A percentile compares a stretch with the other conserved stretches of the same genome.
These are phyloP conservation scores for Amphipyra tragopoginis DNA, from an alignment of 2,888 invertebrate genomes.

Conservation along the genomic window DNA sequence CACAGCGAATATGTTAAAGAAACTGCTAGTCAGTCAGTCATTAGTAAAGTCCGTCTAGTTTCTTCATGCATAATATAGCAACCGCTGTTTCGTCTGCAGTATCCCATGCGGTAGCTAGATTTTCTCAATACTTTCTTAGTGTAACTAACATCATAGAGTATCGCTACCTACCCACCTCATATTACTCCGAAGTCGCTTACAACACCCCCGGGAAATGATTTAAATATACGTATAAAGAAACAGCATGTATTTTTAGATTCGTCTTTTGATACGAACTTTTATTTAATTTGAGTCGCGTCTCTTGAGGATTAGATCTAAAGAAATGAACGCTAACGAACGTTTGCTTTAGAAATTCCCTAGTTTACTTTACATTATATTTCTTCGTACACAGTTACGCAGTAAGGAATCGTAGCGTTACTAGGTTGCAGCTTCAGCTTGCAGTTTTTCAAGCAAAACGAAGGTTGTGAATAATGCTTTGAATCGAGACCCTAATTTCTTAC, in stretches of 20 bases:
- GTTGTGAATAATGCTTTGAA: no score
- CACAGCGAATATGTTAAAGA: no score
- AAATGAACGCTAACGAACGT: no score
- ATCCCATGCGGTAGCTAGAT: neutral
- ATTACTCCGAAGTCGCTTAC: constrained; percentile 18
- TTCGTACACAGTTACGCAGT: no score
- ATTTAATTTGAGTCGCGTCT: constrained; percentile 28
- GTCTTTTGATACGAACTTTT: constrained; percentile 22
- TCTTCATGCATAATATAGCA: neutral
- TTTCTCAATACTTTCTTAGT: neutral
- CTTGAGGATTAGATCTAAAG: neutral
- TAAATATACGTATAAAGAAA: constrained; percentile 19
- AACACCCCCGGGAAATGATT: constrained; percentile 23
- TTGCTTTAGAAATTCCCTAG: no score
- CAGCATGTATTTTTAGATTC: constrained; percentile 12
- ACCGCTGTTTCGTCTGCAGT: no score
- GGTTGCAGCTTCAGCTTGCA: no score
- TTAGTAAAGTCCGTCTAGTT: neutral
- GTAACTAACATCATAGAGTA: constrained; percentile 8
- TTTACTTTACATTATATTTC: no score
- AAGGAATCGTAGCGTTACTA: no score
- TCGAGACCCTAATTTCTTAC: no score
- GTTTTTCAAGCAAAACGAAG: no score
- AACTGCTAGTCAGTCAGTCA: no score
- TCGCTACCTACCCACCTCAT: constrained; percentile 9